phyloP scores from a whole-genome alignment of 2,797 vertebrate species.

The Odontamblyopus lacepedii region DNA sequence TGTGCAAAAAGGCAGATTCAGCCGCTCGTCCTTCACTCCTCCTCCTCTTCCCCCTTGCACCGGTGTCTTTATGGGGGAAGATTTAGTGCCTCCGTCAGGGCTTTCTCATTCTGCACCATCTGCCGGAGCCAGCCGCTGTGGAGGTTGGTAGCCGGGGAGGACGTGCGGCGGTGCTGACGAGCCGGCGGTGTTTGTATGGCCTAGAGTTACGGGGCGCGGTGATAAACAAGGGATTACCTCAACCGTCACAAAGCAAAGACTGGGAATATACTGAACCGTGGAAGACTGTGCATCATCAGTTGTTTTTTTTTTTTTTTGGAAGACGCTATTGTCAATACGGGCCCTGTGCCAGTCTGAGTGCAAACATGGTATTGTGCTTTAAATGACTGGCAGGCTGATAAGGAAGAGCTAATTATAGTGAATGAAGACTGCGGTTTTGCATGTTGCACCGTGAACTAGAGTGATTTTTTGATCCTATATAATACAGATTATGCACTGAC shows the following conservation, averaged over 20 bases:
- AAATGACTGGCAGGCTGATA: not conserved
- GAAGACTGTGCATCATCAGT: no score
- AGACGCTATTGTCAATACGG: constrained; percentile 6
- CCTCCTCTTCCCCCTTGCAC: constrained; percentile 19
- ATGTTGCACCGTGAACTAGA: not conserved
- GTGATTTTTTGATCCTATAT: no score
- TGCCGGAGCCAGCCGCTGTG: constrained; percentile 30
- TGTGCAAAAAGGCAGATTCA: constrained; percentile 11
- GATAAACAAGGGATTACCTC: constrained; percentile 6
- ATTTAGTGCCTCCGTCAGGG: constrained; percentile 28
- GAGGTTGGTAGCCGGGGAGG: constrained; percentile 11
- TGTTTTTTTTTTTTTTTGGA: no score
- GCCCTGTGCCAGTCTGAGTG: not conserved
- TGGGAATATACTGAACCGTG: not conserved
- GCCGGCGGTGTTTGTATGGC: not conserved
- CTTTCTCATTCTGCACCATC: constrained; percentile 38
- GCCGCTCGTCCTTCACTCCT: constrained; percentile 13
- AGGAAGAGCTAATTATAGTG: not conserved
- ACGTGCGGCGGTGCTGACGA: not conserved
- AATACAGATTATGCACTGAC: no score
- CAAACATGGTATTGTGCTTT: not conserved
- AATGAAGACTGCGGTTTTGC: not conserved
- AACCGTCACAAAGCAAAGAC: not conserved
- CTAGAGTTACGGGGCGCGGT: not conserved
- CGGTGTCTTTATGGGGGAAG: constrained; percentile 13